A percentile compares a stretch with the other conserved stretches of the same genome.
phyloP scores from a whole-genome alignment of 1,140 invertebrate genomes.

The Scaptomyza pallida region DNA sequence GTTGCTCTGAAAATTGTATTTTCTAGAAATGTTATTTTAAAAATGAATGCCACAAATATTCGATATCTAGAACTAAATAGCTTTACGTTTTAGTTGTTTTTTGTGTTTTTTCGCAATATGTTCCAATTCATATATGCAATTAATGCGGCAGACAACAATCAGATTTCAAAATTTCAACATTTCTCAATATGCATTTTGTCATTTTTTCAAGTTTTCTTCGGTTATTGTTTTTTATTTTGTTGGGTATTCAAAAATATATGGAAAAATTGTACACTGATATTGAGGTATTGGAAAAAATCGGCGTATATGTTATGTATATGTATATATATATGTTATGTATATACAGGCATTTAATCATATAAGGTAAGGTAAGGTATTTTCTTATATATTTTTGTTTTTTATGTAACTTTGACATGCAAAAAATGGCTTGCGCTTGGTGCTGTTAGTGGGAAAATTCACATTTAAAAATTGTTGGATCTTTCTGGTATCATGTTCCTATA shows the following conservation, averaged over 20 bases:
- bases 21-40: conserved; percentile 58
- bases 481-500: conserved; percentile 48
- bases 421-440: conserved; percentile 79
- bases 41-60: conserved; percentile 63
- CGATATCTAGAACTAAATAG: conserved; percentile 40
- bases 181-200: conserved; percentile 25
- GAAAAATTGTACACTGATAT: conserved; percentile 83
- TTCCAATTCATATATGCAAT: conserved; percentile 50
- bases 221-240: conserved; percentile 49
- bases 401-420: conserved; percentile 75
- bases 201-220: conserved; percentile 18
- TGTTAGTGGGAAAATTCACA: conserved; percentile 72
- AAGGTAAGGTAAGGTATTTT: conserved; percentile 12
- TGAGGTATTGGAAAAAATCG: conserved; percentile 83
- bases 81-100: conserved; percentile 31
- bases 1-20: conserved; percentile 62
- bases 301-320: conserved; percentile 64
- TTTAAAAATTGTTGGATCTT: conserved; percentile 30
- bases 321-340: conserved; percentile 56
- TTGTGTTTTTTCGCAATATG: conserved; percentile 47
- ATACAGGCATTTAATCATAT: conserved; percentile 58
- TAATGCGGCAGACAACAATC: conserved; percentile 69
- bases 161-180: conserved; percentile 77
- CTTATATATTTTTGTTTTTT: conserved; percentile 17
- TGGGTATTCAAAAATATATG: conserved; percentile 73